These are phyloP conservation scores for Chelonoidis abingdonii DNA, from an alignment of 2,113 vertebrate species.

Conservation along the genomic window DNA sequence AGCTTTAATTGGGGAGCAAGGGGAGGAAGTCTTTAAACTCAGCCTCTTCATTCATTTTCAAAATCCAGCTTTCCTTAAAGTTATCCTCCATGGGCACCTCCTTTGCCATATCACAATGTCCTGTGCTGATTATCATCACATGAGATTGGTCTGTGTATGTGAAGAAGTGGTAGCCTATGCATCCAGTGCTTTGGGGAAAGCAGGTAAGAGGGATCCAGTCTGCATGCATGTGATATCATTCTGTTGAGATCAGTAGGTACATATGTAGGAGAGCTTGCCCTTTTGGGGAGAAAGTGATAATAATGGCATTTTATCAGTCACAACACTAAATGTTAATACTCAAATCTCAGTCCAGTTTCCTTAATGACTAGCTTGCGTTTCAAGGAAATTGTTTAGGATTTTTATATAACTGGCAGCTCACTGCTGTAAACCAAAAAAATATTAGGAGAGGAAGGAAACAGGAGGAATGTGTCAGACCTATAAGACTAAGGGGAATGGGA, in stretches of 20 bases:
- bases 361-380: background rate
- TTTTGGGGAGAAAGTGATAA: background rate
- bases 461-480: background rate
- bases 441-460: background rate
- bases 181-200: background rate
- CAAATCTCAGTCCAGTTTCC: background rate
- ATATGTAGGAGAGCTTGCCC: background rate
- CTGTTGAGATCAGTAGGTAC: background rate
- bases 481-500: background rate
- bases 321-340: background rate
- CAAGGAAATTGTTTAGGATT: background rate
- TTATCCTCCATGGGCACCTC: background rate
- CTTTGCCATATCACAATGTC: background rate
- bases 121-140: background rate
- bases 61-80: background rate
- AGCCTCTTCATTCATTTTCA: background rate
- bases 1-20: background rate
- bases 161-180: background rate
- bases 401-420: background rate
- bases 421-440: background rate
- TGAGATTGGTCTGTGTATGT: background rate
- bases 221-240: background rate
- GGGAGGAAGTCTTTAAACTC: background rate
- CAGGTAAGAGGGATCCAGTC: background rate
- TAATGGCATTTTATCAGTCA: fast-evolving